Evolutionary conservation across 2,113 vertebrate genomes (phyloP), one percentile per base, ranked within the genome.

Genomic region (Dasypus novemcinctus): DNA sequence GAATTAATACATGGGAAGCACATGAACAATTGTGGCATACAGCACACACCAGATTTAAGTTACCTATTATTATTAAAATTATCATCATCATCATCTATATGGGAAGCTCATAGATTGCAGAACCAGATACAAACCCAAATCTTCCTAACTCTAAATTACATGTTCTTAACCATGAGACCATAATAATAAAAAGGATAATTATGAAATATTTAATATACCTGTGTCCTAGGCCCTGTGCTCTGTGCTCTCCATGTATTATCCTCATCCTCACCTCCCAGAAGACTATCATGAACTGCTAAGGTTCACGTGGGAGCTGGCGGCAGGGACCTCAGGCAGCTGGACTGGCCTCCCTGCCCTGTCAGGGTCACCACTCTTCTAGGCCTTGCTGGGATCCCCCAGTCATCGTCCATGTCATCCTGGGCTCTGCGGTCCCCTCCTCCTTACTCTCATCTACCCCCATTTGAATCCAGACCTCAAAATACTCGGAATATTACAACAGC

Each of bases 201-300:
- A 33, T n/a, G 18, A 27, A 52, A 0, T 25, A 4, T 8, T 33
- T 13, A 11, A 41, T 10, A 25, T 17, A 3, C 23, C 0, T n/a
- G 1, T 15, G 14, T 17, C 41, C 49, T 29, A 1, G 38, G 66
- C 49, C 52, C 63, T 64, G 25, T 15, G 33, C 36, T 63, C 31
- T 7, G 14, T 36, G 38, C 49, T 79, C 46, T 7, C 25, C 15
- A 0, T 2, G 17, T 41, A 1, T 41, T 15, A n/a, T 36, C 59
- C 69, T 27, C 12, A 33, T 71, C 83, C 31, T 33, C 8, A 52
- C 1, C 6, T 31, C 54, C 78, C 49, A 38, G 71, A 18, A 49
- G 36, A 18, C 9, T 21, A 63, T 61, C 0, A 4, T 2, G 43
- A 29, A 17, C 13, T 0, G 12, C n/a, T 2, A 1, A 75, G 36